phyloP scores from a whole-genome alignment of 2,113 vertebrate species.

The Porphyrio hochstetteri region DNA sequence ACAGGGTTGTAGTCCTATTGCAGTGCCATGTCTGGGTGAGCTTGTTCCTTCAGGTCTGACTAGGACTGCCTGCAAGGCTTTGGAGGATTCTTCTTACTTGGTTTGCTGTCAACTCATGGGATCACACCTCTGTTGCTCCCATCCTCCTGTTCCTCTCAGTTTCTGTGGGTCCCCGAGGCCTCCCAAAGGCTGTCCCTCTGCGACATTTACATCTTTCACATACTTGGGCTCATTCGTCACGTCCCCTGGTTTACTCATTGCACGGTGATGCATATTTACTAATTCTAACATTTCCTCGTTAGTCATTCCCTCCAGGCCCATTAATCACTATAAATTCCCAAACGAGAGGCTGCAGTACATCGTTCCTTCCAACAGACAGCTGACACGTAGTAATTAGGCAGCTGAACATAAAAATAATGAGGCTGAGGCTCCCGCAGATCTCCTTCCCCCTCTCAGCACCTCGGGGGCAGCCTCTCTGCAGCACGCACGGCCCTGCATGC shows the following conservation, averaged over 20 bases:
- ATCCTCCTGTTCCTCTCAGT: background rate
- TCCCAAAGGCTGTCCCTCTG: background rate
- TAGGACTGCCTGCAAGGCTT: background rate
- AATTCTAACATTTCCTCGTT: slow-evolving; percentile 68
- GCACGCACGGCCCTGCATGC: fast-evolving
- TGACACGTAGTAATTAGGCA: slow-evolving; percentile 70
- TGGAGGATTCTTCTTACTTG: background rate
- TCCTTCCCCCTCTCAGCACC: slow-evolving; percentile 47
- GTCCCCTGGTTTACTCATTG: slow-evolving; percentile 1
- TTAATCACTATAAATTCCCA: slow-evolving; percentile 68
- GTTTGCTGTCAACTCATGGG: background rate
- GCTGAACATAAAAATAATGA: slow-evolving; percentile 71
- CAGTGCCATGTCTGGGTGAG: background rate
- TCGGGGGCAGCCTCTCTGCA: slow-evolving; percentile 26
- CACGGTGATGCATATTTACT: slow-evolving; percentile 61
- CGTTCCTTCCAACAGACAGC: slow-evolving; percentile 67
- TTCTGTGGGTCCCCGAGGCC: fast-evolving
- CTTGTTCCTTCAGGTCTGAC: background rate
- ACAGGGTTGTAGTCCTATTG: background rate
- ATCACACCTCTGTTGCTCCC: background rate
- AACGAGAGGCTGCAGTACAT: slow-evolving; percentile 48
- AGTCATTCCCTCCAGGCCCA: slow-evolving; percentile 67
- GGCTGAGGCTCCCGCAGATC: slow-evolving; percentile 56
- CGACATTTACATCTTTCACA: background rate
- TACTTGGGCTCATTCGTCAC: slow-evolving; percentile 36